Evolutionary conservation across 2,888 invertebrate species (phyloP), one percentile per base, ranked within the genome.

Genomic region (Alloplasta piceator): DNA sequence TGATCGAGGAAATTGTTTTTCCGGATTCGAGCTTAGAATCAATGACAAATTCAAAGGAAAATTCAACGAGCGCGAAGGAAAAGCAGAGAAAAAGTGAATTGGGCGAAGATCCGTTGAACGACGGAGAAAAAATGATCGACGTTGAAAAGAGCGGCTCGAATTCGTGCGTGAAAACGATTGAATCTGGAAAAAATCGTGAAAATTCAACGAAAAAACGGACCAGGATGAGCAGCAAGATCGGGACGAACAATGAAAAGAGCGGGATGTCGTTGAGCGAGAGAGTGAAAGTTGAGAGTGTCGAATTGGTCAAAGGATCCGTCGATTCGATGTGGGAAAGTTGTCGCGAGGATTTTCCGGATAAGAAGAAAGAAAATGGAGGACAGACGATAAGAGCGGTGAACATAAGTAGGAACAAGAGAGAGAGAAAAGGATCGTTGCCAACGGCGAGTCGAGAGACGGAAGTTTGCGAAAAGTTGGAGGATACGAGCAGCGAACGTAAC

Each of bases 401-500:
- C 16, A 4, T 1, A 26, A 26, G 26, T 52, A 14, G 48, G 10
- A 12, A 10, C 48, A 12, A 16, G 26, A 26, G 14, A 12, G 52
- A 52, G 52, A 52, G 16, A 14, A 52, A 14, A 26, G 26, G 26
- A 52, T 12, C 52, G 5, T 52, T 52, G 12, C 26, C 26, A 26
- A 52, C 14, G 52, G 52, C 12, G 12, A 9, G 46, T 14, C 9
- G 71, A 75, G 41, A 66, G 38, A 26, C 61, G 58, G 41, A 74
- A 74, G 58, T 60, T 50, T 63, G n/a, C n/a, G 81, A 78, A 61
- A 70, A 78, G 68, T 78, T 61, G 14, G 74, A 39, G 7, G 70
- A 26, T 60, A 50, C 50, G 14, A 41, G 71, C 58, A 52, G 64
- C 48, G 80, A 77, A 38, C 48, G 52, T 9, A 63, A 66, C 43